Evolutionary conservation across 2,888 invertebrate species (phyloP), one percentile per base, ranked within the genome.

Genomic region (Sesamia inferens): DNA sequence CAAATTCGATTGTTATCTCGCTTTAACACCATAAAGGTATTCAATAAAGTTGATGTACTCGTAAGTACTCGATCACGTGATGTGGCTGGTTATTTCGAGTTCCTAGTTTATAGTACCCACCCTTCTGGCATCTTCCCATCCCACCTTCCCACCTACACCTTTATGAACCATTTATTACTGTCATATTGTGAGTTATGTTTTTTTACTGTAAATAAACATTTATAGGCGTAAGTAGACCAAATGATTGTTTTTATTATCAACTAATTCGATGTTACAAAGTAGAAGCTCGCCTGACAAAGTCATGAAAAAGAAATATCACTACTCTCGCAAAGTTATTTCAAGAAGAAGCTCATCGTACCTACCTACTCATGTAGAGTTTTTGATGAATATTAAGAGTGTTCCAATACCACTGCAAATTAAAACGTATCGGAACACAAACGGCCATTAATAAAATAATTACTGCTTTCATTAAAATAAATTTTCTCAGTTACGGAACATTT

Each of bases 161-260:
- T 88, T 87, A 88, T 74, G 85, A 84, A 85, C 78, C 85, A 89
- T 90, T 90, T 91, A 91, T 87, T 86, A 82, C 84, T 80, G 83
- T 85, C 87, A 84, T 88, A 83, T 84, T 83, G 79, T 84, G 88
- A 89, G 85, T 89, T 86, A 89, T 85, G 79, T 78, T 83, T 85
- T 86, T 82, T 74, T 31, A 22, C 64, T 69, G 71, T 76, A 82
- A 87, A 89, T 84, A 83, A 79, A 80, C 81, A 80, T 89, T 90
- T 87, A 90, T 85, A 81, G 73, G 74, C 76, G 75, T 79, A 76
- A 75, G 75, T 78, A 71, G 67, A 76, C 70, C 76, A 75, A 71
- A 82, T 82, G 83, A 79, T 79, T 62, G 79, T 81, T 88, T 88
- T 88, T 87, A 88, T 85, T 85, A 75, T 76, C 48, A 68, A 69